Evolutionary conservation across 37 sponge, comb jelly and placozoan genomes (phyloP), one percentile per base, ranked within the genome.

Genomic region (Halisarca cf. caerulea): DNA sequence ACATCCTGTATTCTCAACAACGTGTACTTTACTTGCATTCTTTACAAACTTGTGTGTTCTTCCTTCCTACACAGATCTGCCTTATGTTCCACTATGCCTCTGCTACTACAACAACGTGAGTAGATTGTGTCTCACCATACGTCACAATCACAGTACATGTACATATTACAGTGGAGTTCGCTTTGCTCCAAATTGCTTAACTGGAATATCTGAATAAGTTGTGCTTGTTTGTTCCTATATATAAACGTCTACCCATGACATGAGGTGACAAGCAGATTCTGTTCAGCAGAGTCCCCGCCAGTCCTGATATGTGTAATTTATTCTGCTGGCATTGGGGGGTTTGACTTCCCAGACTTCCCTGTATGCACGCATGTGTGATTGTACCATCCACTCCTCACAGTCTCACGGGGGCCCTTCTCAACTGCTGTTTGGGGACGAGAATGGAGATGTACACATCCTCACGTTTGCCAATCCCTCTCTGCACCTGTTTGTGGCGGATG

Each of bases 341-440:
- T n/a, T n/a, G n/a, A n/a, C n/a, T n/a, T n/a, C n/a, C n/a, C n/a
- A n/a, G n/a, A n/a, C n/a, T n/a, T n/a, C n/a, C n/a, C n/a, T 27
- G 51, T 42, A 41, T n/a, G 70, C 0, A 4, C 18, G 18, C 83
- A 66, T n/a, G 41, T 86, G 68, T 57, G 17, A 42, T 7, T 36
- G 23, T 59, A 61, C 58, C 30, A 36, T 7, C n/a, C 11, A 17
- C 37, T 70, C 36, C 30, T 15, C 32, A 15, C 34, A 88, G 87
- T 33, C 79, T 30, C 86, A 84, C 1, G 73, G 73, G 0, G 82
- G 77, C 23, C 40, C 81, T 14, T 89, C 85, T 15, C 79, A 84
- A 32, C 80, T 97, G 44, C 47, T 97, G 39, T 97, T 73, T 71
- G 98, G 98, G 0, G 98, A 97, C 83, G 88, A 90, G 30, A 71